Evolutionary conservation across 2,113 vertebrate species (phyloP), one percentile per base, ranked within the genome.

Genomic region (Nibea coibor): DNA sequence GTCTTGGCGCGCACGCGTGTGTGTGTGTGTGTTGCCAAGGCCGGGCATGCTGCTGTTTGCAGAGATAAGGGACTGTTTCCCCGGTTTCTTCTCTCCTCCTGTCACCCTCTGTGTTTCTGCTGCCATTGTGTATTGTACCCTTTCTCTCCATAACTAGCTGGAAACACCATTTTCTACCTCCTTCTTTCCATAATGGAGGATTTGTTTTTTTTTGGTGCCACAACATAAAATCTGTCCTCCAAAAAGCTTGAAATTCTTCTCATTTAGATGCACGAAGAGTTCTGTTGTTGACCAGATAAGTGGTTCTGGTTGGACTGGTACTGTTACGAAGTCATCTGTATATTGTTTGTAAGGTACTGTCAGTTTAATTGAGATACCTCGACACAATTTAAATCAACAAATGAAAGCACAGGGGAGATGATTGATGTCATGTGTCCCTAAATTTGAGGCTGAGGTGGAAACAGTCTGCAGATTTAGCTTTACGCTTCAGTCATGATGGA

Each of bases 41-140:
- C 89, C 81, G 67, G 75, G 87, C 87, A 89, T 90, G 91, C 91
- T 94, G 92, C 89, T 93, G 92, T 93, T 92, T 90, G 83, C 89
- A 78, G 91, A 94, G 93, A 94, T 94, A 94, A 93, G 92, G 89
- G 85, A 79, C 81, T 20, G 72, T 89, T 90, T 91, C 86, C 75
- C 83, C 68, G 68, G 84, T 87, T 88, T 63, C 86, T 81, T 69
- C 87, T 88, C 83, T 84, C 88, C 85, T 89, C 86, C 87, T 82
- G 84, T 88, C 91, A 76, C 78, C 83, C 87, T 81, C 86, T 75
- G 65, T 90, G 85, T 86, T 62, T 87, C 86, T 75, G 83, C 77
- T 59, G 85, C 88, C 63, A 93, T 92, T 92, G 90, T 93, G 84
- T 22, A 78, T 89, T 87, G 72, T 79, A 39, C 65, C 81, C 75